phyloP scores from a whole-genome alignment of 2,113 vertebrate genomes.

The Chauna torquata region DNA sequence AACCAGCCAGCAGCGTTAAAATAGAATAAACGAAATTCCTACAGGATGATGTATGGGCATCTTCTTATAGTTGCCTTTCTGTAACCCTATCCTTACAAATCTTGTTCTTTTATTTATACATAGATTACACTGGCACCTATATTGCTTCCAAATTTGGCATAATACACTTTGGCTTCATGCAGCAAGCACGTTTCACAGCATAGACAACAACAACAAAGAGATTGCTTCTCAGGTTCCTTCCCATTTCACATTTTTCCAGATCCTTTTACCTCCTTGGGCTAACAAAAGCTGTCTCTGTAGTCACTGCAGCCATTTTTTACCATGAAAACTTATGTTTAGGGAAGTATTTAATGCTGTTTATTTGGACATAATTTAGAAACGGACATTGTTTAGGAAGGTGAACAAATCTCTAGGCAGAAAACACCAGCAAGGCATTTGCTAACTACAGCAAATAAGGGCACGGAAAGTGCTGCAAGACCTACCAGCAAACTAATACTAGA shows the following conservation, averaged over 20 bases:
- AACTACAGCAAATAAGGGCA: not conserved
- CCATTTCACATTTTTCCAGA: not conserved
- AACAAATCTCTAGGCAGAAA: not conserved
- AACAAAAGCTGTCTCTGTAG: not conserved
- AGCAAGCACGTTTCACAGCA: not conserved
- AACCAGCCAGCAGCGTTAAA: not conserved
- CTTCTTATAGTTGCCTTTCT: not conserved
- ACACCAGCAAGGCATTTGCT: not conserved
- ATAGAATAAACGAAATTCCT: not conserved
- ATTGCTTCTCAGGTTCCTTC: not conserved
- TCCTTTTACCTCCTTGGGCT: not conserved
- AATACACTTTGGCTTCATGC: not conserved
- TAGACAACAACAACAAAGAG: not conserved
- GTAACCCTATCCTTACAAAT: not conserved
- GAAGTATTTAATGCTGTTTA: not conserved
- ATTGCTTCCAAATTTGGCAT: not conserved
- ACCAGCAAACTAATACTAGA: not conserved
- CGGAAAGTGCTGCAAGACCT: not conserved
- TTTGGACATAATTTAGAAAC: not conserved
- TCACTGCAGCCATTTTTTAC: not conserved
- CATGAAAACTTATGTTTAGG: not conserved
- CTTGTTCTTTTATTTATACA: not conserved
- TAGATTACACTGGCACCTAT: not conserved
- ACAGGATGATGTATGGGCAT: not conserved
- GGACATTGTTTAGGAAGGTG: not conserved